phyloP scores from a whole-genome alignment of 2,797 vertebrate genomes.

The Ibycter americanus region DNA sequence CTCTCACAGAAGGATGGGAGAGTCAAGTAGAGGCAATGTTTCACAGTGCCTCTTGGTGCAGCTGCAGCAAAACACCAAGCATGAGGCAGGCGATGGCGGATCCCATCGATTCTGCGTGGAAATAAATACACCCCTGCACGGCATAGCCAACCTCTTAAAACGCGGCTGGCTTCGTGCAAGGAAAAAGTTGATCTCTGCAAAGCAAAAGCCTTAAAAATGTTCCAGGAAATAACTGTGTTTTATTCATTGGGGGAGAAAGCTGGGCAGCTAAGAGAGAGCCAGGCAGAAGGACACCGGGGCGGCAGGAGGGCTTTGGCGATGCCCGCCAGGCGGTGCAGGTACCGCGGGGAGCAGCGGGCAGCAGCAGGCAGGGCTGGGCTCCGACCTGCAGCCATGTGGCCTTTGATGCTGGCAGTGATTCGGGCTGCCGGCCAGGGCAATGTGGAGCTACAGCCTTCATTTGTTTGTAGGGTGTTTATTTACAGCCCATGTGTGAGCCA shows the following conservation, averaged over 20 bases:
- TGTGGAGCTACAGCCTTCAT: fast-evolving
- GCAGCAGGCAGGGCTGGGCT: neutral
- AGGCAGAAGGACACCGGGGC: neutral
- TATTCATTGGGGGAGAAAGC: neutral
- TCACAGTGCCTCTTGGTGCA: neutral
- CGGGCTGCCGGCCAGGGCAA: neutral
- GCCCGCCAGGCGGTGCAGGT: neutral
- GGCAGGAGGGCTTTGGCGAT: neutral
- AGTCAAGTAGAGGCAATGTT: neutral
- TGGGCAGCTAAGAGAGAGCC: neutral
- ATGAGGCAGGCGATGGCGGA: neutral
- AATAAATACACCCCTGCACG: neutral
- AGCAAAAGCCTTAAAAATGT: neutral
- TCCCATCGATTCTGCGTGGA: fast-evolving
- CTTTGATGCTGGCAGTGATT: neutral
- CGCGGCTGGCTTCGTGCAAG: neutral
- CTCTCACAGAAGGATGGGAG: neutral
- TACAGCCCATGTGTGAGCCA: neutral
- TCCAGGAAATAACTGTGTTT: neutral
- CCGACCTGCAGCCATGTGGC: neutral
- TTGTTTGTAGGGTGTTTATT: neutral
- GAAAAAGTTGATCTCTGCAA: neutral
- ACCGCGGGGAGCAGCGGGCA: neutral
- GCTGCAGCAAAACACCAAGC: neutral
- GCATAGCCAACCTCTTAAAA: neutral